Evolutionary conservation across 2,113 vertebrate species (phyloP), one percentile per base, ranked within the genome.

Genomic region (Caloenas nicobarica): DNA sequence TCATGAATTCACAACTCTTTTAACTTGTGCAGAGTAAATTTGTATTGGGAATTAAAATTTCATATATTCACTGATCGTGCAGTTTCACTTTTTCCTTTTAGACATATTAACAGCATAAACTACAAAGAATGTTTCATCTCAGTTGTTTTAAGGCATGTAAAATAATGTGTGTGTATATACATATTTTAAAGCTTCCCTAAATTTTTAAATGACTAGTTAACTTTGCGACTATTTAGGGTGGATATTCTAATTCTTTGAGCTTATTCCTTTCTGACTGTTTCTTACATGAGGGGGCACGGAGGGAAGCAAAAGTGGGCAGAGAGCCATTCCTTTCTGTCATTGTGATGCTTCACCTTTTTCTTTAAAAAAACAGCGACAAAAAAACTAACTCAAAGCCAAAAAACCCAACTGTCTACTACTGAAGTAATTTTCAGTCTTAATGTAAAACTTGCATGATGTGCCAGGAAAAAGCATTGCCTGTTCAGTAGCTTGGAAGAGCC

Each of bases 251-350:
- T 87, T 84, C 16, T 69, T 82, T 31, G 29, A 72, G 17, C 2
- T 46, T 77, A 33, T 17, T 81, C 13, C 25, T 61, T 89, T 89
- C 29, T 68, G 13, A 2, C 34, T 91, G 13, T 72, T 79, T 71
- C 14, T 53, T 64, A 10, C 0, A 1, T 18, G 16, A 31, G 4
- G 12, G 4, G 7, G 4, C 25, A 36, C 8, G 19, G 16, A 40
- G 17, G 33, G 16, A 81, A 42, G 31, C 25, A 70, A 50, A 54
- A 79, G 10, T 0, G 0, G 42, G 16, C 13, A 70, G 38, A 1
- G 19, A 61, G 18, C 13, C 5, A 7, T 19, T 71, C 58, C 31
- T 46, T 83, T 54, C 42, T 51, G 28, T 51, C n/a, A 16, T 22
- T 65, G 23, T 86, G 33, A 46, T 86, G n/a, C n/a, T 65, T 87